Evolutionary conservation across 1,140 invertebrate genomes (phyloP), one percentile per base, ranked within the genome.

Genomic region (Procambarus clarkii): DNA sequence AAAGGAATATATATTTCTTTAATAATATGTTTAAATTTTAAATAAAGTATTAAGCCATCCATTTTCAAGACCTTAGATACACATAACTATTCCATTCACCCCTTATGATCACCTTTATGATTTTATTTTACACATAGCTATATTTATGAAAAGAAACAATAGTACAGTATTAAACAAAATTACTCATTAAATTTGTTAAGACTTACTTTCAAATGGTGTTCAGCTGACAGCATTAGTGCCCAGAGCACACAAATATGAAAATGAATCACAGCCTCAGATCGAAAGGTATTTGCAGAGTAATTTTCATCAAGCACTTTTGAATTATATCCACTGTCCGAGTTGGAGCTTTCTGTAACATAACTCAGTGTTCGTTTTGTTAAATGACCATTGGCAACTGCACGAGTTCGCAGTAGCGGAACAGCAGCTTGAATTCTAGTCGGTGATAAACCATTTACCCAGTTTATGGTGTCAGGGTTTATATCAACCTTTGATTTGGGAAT

Each of bases 191-290:
- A 54, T 54, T 5, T 5, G 4, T 4, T 9, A 54, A 54, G 8
- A 80, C 79, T 81, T 81, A 81, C 79, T 13, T 18, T 81, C 9
- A 81, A 24, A 81, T 54, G 45, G 1, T 34, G 11, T n/a, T 86
- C 34, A 8, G 69, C 77, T 71, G 84, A 86, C 46, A 76, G 18
- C n/a, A 50, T 48, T 74, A 69, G 71, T 86, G 45, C 84, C 24
- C 21, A 34, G 46, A 24, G 11, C 77, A 44, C n/a, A 74, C 50
- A 54, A n/a, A 76, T 77, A 76, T 76, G 21, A 50, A 86, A 7
- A 24, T 86, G 84, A 48, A 86, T 50, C n/a, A 86, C 46, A 34
- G 46, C 69, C 74, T 86, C 84, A n/a, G 74, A 77, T 50, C 15
- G 48, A 34, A 76, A 77, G 13, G 11, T 5, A 76, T 34, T 54